Evolutionary conservation across 2,797 vertebrate species (phyloP).

Genomic region (Coregonus sp.): DNA sequence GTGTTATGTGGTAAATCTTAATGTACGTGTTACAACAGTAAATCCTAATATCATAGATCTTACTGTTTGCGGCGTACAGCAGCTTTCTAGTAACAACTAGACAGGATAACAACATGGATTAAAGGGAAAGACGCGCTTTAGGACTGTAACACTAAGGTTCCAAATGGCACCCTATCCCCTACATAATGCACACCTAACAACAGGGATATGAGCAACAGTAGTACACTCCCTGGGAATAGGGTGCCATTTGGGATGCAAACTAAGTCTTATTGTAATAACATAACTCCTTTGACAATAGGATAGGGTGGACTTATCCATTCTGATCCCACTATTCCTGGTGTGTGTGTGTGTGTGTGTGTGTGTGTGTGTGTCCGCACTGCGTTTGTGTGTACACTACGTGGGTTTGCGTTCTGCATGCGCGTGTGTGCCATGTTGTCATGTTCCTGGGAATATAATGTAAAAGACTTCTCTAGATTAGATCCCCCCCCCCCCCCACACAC

Average conservation of each 20-base stretch:
- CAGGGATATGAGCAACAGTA: no score
- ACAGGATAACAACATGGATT: not conserved
- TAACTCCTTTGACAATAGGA: not conserved
- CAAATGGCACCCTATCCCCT: no score
- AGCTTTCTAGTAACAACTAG: not conserved
- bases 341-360: conserved; percentile 22
- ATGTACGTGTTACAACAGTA: not conserved
- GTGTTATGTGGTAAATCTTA: not conserved
- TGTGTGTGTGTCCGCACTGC: conserved; percentile 8
- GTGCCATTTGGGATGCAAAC: conserved; percentile 46
- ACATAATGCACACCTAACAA: no score
- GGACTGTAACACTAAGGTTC: not conserved
- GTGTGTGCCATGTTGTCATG: not conserved
- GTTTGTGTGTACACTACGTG: not conserved
- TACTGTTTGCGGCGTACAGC: not conserved
- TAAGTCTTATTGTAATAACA: not conserved
- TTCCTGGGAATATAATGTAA: conserved; percentile 14
- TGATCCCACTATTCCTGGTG: conserved; percentile 14
- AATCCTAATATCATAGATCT: not conserved
- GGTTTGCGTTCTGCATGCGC: conserved; percentile 18
- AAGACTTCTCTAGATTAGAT: not conserved
- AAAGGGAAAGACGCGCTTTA: not conserved
- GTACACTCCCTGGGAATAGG: not conserved
- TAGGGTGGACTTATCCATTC: not conserved
- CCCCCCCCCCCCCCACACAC: no score